Percentiles rank a stretch among this genome's conserved stretches.
Evolutionary conservation across 2,113 vertebrate species (phyloP).

Genomic region (Eleginops maclovinus): DNA sequence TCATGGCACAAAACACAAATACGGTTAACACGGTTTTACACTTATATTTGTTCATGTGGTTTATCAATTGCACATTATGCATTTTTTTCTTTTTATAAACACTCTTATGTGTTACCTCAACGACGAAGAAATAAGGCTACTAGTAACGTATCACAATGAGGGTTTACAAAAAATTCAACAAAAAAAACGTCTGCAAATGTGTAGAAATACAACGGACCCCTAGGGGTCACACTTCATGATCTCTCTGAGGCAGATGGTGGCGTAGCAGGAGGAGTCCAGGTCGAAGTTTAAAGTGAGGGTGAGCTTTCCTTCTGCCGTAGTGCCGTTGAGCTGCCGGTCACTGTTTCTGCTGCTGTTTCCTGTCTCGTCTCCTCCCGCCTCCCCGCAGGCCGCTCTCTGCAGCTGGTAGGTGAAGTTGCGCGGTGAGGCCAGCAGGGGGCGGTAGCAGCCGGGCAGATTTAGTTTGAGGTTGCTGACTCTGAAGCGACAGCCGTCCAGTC

Average conservation of each 20-base stretch:
- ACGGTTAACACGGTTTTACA: slow-evolving; percentile 46
- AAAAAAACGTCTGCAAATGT: slow-evolving; percentile 2
- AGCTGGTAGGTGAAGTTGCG: slow-evolving; percentile 85
- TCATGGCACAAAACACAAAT: slow-evolving; percentile 55
- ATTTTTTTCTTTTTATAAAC: background rate
- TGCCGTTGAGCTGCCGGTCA: background rate
- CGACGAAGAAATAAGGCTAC: slow-evolving; percentile 40
- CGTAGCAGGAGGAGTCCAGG: slow-evolving; percentile 93
- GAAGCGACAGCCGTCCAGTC: slow-evolving; percentile 87
- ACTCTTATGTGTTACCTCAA: slow-evolving; percentile 29
- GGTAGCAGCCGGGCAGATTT: slow-evolving; percentile 94
- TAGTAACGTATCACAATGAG: slow-evolving; percentile 28
- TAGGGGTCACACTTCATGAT: slow-evolving; percentile 92
- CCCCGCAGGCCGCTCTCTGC: slow-evolving; percentile 43
- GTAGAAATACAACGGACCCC: slow-evolving; percentile 21
- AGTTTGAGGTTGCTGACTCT: slow-evolving; percentile 88
- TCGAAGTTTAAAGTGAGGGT: slow-evolving; percentile 89
- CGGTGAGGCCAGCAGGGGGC: slow-evolving; percentile 89
- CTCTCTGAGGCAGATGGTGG: slow-evolving; percentile 93
- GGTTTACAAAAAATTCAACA: slow-evolving; percentile 39
- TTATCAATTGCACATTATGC: slow-evolving; percentile 10
- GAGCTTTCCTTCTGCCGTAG: slow-evolving; percentile 29
- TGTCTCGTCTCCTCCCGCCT: slow-evolving; percentile 9
- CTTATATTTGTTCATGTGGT: slow-evolving; percentile 44
- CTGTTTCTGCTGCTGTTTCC: slow-evolving; percentile 14